These are phyloP conservation scores for Seira sanloemensis DNA, from an alignment of 2,888 invertebrate species.

Conservation along the genomic window DNA sequence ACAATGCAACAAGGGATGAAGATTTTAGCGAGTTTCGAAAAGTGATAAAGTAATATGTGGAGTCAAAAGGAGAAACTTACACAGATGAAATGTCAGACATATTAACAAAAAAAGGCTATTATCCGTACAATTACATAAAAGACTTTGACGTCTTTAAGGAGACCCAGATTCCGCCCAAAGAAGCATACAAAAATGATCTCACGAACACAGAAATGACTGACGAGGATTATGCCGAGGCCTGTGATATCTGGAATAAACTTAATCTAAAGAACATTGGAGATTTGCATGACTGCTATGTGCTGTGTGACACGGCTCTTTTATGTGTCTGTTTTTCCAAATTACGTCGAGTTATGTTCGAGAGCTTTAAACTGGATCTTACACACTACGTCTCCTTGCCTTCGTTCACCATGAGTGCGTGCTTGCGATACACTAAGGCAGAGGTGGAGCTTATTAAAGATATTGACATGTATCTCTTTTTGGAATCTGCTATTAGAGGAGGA, in stretches of 20 bases:
- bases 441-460: conserved; percentile 41
- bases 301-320: conserved; percentile 33
- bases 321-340: conserved; percentile 30
- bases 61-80: not conserved
- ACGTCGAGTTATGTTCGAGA: conserved; percentile 21
- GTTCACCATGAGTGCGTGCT: conserved; percentile 45
- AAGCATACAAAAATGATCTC: conserved; percentile 56
- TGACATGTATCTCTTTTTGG: conserved; percentile 41
- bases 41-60: not conserved
- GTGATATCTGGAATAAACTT: conserved; percentile 44
- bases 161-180: conserved; percentile 31
- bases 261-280: conserved; percentile 53
- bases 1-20: not conserved
- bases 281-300: conserved; percentile 64
- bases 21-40: conserved; percentile 23
- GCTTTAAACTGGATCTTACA: conserved; percentile 22
- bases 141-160: conserved; percentile 48
- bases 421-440: conserved; percentile 32
- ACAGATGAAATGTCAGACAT: conserved; percentile 12
- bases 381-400: conserved; percentile 56
- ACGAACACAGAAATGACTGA: conserved; percentile 9
- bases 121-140: conserved; percentile 64
- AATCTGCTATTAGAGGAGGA: conserved; percentile 38
- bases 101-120: conserved; percentile 58
- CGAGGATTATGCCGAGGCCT: conserved; percentile 44